phyloP scores from a whole-genome alignment of 1,140 invertebrate genomes.

The Hyposmocoma kahamanoa region DNA sequence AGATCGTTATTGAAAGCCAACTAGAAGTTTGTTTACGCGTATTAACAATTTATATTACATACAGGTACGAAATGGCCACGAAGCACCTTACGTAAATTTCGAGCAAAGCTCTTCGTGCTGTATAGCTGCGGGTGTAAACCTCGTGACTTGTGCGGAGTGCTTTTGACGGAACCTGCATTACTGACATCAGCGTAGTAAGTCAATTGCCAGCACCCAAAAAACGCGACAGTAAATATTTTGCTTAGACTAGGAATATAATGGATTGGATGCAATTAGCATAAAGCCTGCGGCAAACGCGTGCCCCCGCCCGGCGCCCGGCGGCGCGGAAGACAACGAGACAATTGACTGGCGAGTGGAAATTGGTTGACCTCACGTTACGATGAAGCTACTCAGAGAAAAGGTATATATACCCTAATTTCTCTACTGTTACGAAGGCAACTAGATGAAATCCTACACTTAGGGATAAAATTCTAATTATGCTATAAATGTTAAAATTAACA shows the following conservation, averaged over 20 bases:
- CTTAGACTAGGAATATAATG: constrained; percentile 34
- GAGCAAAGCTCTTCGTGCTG: neutral
- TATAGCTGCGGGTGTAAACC: constrained; percentile 4
- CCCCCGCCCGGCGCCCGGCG: constrained; percentile 10
- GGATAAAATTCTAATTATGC: constrained; percentile 69
- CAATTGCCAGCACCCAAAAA: constrained; percentile 63
- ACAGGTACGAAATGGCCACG: constrained; percentile 12
- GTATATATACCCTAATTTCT: constrained; percentile 68
- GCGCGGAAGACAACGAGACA: constrained; percentile 38
- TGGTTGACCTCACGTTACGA: constrained; percentile 45
- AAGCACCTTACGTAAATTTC: constrained; percentile 8
- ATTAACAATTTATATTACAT: constrained; percentile 53
- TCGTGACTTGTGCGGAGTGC: constrained; percentile 45
- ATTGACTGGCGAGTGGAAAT: constrained; percentile 56
- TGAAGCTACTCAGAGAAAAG: constrained; percentile 69
- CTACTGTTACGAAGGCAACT: constrained; percentile 70
- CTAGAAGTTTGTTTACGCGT: constrained; percentile 61
- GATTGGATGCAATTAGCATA: constrained; percentile 47
- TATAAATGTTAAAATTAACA: constrained; percentile 72
- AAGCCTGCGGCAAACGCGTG: constrained; percentile 6
- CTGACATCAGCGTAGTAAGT: constrained; percentile 41
- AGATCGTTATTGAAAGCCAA: constrained; percentile 68
- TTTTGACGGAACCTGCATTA: constrained; percentile 23
- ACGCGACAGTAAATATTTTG: constrained; percentile 26
- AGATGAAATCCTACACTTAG: constrained; percentile 71